Base-by-base conservation (phyloP, 2,797 vertebrate genomes). In the Eutrigla gurnardus region DNA sequence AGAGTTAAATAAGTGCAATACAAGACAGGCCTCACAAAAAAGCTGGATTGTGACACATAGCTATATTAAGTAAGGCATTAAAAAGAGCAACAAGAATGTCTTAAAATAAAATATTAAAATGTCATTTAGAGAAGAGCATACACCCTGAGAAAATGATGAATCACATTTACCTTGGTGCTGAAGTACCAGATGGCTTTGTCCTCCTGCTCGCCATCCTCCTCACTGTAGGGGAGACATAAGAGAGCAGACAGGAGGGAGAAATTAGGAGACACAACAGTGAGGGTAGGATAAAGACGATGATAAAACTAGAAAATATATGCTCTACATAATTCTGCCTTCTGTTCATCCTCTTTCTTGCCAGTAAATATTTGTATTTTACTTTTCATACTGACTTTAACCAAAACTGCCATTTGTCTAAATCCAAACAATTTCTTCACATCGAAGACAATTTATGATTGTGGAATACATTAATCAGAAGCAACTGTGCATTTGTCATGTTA, bases 151-250 rank as follows among this genome's bases (percentile, higher is more conserved):
- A 57, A 17, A 42, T 3, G 3, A 50, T 18, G 7, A 43, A 42
- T 25, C 0, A 1, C 7, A 42, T 73, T 75, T 91, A 93, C 95
- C 90, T 96, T 97, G 82, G 96, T 97, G 93, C 97, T 99, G 88
- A 97, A 99, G 93, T 99, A 99, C 98, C 98, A 99, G 89, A 98
- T 96, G 91, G 94, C 94, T 95, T 99, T 98, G 86, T 96, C 94
- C 84, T 96, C 96, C 86, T 96, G 96, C 87, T 98, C 97, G 42
- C 96, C 96, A 65, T 99, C 96, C 90, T 99, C 97, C 82, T 99
- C 98, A 80, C 97, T 99, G 92, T 52, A 90, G 84, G 68, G 40
- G 59, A 70, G 47, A 82, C 42, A 87, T 11, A 25, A 25, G 14
- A 57, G 35, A 55, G 6, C 10, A 75, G 36, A 59, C 7, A 39